phyloP scores from a whole-genome alignment of 2,797 vertebrate genomes.

The Amblyraja radiata region DNA sequence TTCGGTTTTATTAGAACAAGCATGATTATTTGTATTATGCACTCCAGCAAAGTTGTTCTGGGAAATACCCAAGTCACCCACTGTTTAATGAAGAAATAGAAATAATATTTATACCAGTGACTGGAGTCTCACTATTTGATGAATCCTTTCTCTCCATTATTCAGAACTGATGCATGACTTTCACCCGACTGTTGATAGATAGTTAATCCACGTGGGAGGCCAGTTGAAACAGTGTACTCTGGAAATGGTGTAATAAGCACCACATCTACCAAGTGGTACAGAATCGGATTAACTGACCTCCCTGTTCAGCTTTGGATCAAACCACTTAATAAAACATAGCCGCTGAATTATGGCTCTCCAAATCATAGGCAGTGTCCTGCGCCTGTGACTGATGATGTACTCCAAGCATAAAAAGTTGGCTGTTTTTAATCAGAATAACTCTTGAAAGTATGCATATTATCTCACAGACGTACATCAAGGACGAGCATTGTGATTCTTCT shows the following conservation, averaged over 20 bases:
- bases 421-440: constrained; percentile 25
- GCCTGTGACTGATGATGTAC: constrained; percentile 3
- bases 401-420: neutral
- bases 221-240: neutral
- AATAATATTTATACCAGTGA: neutral
- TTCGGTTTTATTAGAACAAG: neutral
- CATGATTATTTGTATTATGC: neutral
- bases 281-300: neutral
- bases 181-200: neutral
- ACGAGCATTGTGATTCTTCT: constrained; percentile 11
- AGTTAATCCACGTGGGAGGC: neutral
- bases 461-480: neutral
- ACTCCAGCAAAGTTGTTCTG: neutral
- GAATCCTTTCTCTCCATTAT: neutral
- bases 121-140: neutral
- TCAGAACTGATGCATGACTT: neutral
- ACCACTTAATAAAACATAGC: neutral
- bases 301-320: neutral
- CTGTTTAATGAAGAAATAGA: neutral
- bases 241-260: neutral
- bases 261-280: constrained; percentile 9
- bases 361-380: neutral
- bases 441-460: constrained; percentile 11
- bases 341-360: neutral
- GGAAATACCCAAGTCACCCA: neutral